phyloP scores from a whole-genome alignment of 2,113 vertebrate species.

The Etheostoma cragini region DNA sequence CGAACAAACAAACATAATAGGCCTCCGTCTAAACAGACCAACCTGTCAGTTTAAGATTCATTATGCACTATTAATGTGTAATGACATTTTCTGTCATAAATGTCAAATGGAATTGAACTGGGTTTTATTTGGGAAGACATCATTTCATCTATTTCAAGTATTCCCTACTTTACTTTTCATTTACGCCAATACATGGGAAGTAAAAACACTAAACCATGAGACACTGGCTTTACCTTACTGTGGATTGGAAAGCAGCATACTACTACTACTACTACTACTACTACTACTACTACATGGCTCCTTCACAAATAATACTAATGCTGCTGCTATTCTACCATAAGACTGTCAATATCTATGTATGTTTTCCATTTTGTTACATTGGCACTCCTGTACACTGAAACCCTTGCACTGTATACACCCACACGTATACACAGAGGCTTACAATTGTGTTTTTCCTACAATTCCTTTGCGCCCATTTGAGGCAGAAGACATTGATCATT shows the following conservation, averaged over 20 bases:
- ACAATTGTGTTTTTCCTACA: slow-evolving; percentile 22
- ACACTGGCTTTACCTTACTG: too few relatives aligned
- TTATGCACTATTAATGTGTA: not conserved
- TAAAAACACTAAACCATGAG: not conserved
- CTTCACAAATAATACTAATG: slow-evolving; percentile 3
- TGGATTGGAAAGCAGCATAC: not conserved
- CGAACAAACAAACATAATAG: not conserved
- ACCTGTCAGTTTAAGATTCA: slow-evolving; percentile 8
- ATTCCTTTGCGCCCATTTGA: slow-evolving; percentile 23
- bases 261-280: too few relatives aligned
- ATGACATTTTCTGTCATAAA: slow-evolving; percentile 24
- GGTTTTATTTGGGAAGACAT: not conserved
- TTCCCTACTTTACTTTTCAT: not conserved
- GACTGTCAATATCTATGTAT: not conserved
- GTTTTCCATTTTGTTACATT: slow-evolving; percentile 7
- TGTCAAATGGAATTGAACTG: slow-evolving; percentile 11
- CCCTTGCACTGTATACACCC: not conserved
- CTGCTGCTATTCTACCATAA: not conserved
- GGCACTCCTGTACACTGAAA: slow-evolving; percentile 7
- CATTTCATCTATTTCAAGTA: not conserved
- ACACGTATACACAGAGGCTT: not conserved
- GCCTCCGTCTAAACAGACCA: not conserved
- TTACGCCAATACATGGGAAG: not conserved
- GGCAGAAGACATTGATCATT: slow-evolving; percentile 42
- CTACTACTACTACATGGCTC: not conserved